Conservation (phyloP, 2,888 invertebrate species). For the Teleogryllus oceanicus region DNA sequence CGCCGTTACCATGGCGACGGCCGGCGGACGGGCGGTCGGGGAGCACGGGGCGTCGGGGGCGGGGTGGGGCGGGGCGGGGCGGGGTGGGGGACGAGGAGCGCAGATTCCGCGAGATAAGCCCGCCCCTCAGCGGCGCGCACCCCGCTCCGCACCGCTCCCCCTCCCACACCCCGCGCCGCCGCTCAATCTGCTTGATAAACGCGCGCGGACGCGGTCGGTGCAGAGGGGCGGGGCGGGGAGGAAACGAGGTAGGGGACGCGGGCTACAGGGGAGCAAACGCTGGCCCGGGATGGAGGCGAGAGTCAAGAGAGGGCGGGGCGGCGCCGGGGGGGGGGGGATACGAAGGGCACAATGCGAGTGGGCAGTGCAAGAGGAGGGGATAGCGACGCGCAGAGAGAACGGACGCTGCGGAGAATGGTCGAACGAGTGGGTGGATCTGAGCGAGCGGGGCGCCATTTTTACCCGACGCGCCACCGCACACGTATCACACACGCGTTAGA, state of each 20-base stretch:
- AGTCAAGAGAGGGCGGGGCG: too few species aligned
- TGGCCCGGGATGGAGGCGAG: too few species aligned
- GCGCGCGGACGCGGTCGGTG: neutral
- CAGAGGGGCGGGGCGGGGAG: neutral
- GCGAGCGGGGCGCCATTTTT: too few species aligned
- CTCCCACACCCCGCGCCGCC: neutral
- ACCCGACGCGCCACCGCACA: too few species aligned
- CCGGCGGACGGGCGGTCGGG: neutral
- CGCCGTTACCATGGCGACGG: neutral
- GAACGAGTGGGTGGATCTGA: too few species aligned
- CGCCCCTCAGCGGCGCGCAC: neutral
- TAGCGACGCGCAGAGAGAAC: too few species aligned
- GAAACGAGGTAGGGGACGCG: neutral
- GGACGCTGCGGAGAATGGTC: too few species aligned
- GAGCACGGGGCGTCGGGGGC: neutral
- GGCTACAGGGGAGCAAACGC: too few species aligned
- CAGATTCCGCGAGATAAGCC: constrained; percentile 1
- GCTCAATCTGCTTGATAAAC: constrained; percentile 18
- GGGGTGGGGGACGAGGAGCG: neutral
- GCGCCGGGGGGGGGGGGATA: too few species aligned
- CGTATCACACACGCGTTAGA: too few species aligned
- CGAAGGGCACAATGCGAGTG: too few species aligned
- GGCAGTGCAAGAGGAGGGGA: too few species aligned
- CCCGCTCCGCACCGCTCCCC: neutral
- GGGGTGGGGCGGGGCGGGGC: neutral